A percentile compares a stretch with the other conserved stretches of the same genome.
phyloP scores from a whole-genome alignment of 2,113 vertebrate species.

The Coreoperca whiteheadi region DNA sequence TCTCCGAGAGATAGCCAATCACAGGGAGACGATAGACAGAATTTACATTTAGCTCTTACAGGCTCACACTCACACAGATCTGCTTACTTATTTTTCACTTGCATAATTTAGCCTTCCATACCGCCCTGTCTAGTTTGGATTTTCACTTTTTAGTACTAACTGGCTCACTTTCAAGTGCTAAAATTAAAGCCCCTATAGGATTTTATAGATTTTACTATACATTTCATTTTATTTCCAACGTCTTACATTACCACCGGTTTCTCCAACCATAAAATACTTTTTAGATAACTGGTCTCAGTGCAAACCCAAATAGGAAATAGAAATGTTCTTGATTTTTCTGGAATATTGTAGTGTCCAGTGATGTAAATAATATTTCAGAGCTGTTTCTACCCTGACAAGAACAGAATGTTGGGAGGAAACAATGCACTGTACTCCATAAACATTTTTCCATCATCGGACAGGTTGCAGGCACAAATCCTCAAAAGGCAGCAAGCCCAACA shows the following conservation, averaged over 20 bases:
- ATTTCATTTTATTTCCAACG: constrained; percentile 20
- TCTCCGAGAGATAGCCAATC: constrained; percentile 80
- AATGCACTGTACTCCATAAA: background rate
- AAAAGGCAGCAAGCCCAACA: constrained; percentile 33
- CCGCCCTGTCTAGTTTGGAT: constrained; percentile 1
- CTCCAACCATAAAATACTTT: background rate
- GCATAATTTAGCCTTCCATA: constrained; percentile 63
- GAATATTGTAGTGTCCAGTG: background rate
- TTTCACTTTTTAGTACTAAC: constrained; percentile 36
- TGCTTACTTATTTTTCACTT: constrained; percentile 69
- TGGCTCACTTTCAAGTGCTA: constrained; percentile 10
- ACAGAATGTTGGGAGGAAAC: constrained; percentile 11
- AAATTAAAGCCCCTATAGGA: constrained; percentile 24
- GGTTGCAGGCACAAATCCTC: constrained; percentile 42
- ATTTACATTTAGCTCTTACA: constrained; percentile 69
- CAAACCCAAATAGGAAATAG: background rate
- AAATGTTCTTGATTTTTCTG: background rate
- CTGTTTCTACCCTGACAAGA: constrained; percentile 2
- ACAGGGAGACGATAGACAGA: constrained; percentile 77
- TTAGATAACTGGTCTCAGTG: background rate
- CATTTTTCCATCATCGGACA: constrained; percentile 37
- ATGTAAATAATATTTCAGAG: background rate
- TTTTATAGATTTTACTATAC: constrained; percentile 3
- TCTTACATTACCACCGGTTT: constrained; percentile 12
- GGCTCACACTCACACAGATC: constrained; percentile 45